phyloP scores from a whole-genome alignment of 2,797 vertebrate genomes.

The Naso thynnoides region DNA sequence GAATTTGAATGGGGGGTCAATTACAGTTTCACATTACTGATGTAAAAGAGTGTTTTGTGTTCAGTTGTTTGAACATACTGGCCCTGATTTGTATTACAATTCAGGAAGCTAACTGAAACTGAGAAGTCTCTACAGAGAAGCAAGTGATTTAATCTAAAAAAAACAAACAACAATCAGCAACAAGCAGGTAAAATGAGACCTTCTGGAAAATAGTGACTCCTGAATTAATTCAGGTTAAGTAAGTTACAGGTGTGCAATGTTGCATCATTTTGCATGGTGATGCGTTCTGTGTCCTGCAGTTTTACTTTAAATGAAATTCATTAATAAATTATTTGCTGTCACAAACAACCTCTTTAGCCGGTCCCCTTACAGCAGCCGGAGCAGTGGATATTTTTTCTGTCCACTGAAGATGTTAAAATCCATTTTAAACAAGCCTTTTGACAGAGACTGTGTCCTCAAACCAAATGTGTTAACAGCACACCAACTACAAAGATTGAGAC shows the following conservation, averaged over 20 bases:
- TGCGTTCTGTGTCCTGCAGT: constrained; percentile 14
- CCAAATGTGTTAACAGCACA: constrained; percentile 3
- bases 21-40: background rate
- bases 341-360: constrained; percentile 14
- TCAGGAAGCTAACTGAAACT: background rate
- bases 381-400: background rate
- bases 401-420: background rate
- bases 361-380: background rate
- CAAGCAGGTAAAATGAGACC: background rate
- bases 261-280: background rate
- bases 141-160: background rate
- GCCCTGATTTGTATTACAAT: background rate
- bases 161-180: constrained; percentile 3
- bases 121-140: background rate
- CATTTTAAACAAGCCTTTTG: background rate
- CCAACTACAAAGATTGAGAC: background rate
- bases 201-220: background rate
- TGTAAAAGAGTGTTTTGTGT: background rate
- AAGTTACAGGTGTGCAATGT: background rate
- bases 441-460: constrained; percentile 12
- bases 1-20: background rate
- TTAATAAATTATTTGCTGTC: constrained; percentile 35
- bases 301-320: no score
- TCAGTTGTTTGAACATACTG: background rate
- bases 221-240: background rate